Base-by-base conservation (phyloP, 2,797 vertebrate species). In the Neostethus bicornis region DNA sequence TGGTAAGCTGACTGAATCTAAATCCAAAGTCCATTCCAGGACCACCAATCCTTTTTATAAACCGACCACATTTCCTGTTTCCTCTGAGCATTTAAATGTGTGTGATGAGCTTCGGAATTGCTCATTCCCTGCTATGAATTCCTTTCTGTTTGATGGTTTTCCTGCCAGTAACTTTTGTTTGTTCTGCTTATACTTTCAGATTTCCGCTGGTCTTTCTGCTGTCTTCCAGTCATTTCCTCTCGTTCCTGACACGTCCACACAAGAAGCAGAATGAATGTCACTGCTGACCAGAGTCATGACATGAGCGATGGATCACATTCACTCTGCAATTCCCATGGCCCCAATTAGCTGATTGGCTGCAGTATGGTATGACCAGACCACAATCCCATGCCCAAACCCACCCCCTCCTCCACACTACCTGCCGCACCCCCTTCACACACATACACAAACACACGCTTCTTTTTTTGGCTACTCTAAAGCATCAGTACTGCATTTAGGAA, bases 261-360 rank as follows among this genome's bases (percentile, higher is more conserved):
- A 39, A 41, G 4, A 71, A 42, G 64, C 70, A 72, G 48, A 57
- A 61, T 84, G 73, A 81, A 79, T 80, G 75, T 75, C 61, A 61
- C 48, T 68, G 47, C 73, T 61, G 77, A 85, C 77, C 75, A 76
- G 64, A 67, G 50, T 81, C 64, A 73, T 75, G 75, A 64, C 47
- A n/a, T 59, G 41, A 37, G 43, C 65, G 59, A 56, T 66, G 66
- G 51, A 78, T 70, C 57, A 70, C 59, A 46, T 75, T 58, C 63
- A 28, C 65, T 38, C 51, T 5, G 16, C 72, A 73, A 74, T 75
- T 83, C 87, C 87, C 85, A 73, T 64, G 78, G 80, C 51, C 55
- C 56, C 66, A 76, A 85, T 88, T 88, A 87, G 63, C 63, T 61
- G 72, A 85, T 73, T 82, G 77, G 74, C 78, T 76, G 49, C 70